Percentiles rank a stretch among this genome's conserved stretches.
Conservation (phyloP, 2,797 vertebrate species). For the Pelobates cultripes region DNA sequence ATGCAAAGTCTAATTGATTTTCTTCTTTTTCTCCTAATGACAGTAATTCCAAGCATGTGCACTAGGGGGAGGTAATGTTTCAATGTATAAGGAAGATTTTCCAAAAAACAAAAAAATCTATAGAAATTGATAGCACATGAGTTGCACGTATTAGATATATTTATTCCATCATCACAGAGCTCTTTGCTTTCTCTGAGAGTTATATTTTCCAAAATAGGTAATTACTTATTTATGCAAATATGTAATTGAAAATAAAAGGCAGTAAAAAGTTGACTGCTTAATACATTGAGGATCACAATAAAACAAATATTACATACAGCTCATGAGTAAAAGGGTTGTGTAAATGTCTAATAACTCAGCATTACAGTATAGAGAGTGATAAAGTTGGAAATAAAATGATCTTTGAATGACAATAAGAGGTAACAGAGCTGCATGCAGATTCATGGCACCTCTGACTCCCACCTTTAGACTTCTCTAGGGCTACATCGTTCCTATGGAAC, state of each 20-base stretch:
- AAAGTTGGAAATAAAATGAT: no score
- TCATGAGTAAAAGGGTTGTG: background rate
- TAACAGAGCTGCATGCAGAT: no score
- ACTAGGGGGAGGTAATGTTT: slow-evolving; percentile 42
- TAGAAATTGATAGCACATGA: no score
- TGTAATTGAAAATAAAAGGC: background rate
- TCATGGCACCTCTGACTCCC: no score
- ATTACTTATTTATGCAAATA: slow-evolving; percentile 1
- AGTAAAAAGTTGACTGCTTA: background rate
- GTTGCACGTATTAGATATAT: background rate
- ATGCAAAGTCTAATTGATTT: no score
- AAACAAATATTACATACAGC: background rate
- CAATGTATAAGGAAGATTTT: background rate
- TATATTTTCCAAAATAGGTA: background rate
- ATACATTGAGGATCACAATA: background rate
- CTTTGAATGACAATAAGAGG: no score
- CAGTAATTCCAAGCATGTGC: background rate
- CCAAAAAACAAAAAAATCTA: no score
- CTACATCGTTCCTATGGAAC: no score
- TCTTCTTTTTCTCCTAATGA: no score
- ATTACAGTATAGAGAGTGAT: no score
- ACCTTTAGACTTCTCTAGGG: no score
- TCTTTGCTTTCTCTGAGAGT: background rate
- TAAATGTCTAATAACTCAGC: no score
- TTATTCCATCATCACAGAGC: background rate